Evolutionary conservation across 2,888 invertebrate genomes (phyloP), one percentile per base, ranked within the genome.

Genomic region (Drosophila yooni): DNA sequence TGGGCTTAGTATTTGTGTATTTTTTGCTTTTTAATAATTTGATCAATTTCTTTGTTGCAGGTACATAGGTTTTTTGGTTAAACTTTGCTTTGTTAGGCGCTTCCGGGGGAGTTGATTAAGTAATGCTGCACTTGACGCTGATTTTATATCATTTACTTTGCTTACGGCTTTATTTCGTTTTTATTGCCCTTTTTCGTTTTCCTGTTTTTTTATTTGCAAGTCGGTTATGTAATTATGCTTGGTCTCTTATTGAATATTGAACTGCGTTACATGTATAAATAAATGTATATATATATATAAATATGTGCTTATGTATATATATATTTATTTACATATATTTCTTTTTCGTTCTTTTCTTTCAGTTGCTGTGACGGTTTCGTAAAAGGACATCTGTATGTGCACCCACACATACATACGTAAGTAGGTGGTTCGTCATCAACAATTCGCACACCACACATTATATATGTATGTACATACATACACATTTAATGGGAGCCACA

Each of bases 151-250:
- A 15, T 46, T 46, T 15, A 46, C 46, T 46, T 46, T 6, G 46
- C 46, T 46, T 15, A 46, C 46, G 15, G 46, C 46, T 25, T 46
- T 46, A 25, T 46, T 25, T 25, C 25, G 25, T 25, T 25, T 25
- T 46, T 25, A 15, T 46, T 46, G 3, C 21, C 46, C 21, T 58
- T 33, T 46, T 53, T 43, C 25, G 59, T 60, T 48, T 61, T 66
- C 21, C 73, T 74, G 38, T 70, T 56, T 65, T 52, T 36, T 62
- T 59, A 36, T 63, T 82, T 72, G 57, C 73, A 75, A 76, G 60
- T 80, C 63, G 76, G 91, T 91, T 91, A 91, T 91, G 91, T 91
- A 91, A 91, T 92, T 91, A 91, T 88, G 88, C 88, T 81, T 84
- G 88, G 84, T 91, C 91, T 91, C 87, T 88, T 91, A 91, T 91